Conservation (phyloP, 2,797 vertebrate species). For the Pagetopsis macropterus region DNA sequence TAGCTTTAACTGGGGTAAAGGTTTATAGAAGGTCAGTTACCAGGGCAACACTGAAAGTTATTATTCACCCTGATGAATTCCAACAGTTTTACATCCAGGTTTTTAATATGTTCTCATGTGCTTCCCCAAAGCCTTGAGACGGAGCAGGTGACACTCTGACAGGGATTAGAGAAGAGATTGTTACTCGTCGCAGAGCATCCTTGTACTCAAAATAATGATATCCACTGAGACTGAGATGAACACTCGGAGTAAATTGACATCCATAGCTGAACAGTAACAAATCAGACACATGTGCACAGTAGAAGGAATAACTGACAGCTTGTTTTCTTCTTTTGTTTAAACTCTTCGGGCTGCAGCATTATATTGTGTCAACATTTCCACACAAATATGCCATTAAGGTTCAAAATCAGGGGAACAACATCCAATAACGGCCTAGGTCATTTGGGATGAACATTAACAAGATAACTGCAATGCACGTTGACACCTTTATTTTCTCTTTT, state of each 20-base stretch:
- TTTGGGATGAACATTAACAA: constrained; percentile 18
- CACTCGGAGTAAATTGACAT: constrained; percentile 14
- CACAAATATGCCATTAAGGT: constrained; percentile 23
- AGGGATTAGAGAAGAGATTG: constrained; percentile 22
- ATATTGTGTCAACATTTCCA: constrained; percentile 32
- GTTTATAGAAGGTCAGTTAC: background rate
- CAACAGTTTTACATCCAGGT: background rate
- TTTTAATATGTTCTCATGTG: background rate
- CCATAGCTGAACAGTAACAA: constrained; percentile 13
- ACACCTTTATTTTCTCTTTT: constrained; percentile 29
- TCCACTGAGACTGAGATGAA: constrained; percentile 22
- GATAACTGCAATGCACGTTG: constrained; percentile 24
- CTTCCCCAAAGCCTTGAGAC: background rate
- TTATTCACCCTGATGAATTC: background rate
- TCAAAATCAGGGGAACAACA: constrained; percentile 23
- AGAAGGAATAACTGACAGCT: constrained; percentile 6
- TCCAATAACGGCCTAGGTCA: constrained; percentile 29
- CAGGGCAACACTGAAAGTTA: background rate
- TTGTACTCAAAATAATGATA: constrained; percentile 22
- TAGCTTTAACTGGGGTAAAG: background rate
- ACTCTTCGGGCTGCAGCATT: constrained; percentile 7
- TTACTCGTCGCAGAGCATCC: constrained; percentile 6
- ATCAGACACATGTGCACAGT: background rate
- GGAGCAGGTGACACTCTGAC: background rate
- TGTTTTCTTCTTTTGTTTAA: background rate